Base-by-base conservation (phyloP, 2,797 vertebrate genomes). In the Phrynocephalus vlangalii region DNA sequence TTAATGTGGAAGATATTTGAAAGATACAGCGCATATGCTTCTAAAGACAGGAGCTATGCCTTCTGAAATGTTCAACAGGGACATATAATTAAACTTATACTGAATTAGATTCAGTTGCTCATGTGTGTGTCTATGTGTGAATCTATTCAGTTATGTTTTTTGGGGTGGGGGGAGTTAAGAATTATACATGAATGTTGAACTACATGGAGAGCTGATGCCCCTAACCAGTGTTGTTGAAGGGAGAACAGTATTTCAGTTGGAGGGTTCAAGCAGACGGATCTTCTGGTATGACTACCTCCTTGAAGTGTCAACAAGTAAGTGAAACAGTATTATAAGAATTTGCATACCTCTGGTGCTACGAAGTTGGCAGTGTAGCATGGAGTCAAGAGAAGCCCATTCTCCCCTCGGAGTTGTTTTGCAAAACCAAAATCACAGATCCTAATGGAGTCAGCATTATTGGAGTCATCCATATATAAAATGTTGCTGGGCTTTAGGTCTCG, bases 291-390 rank as follows among this genome's bases (percentile, higher is more conserved):
- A 71, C 52, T 11, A 79, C 83, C 76, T 76, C 84, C 44, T 78
- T n/a, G 8, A 89, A 5, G 8, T n/a, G 90, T 20, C 66, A 85
- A 87, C 92, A 6, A 24, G 82, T 3, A 71, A 0, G 80, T 30
- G 44, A 13, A 84, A 89, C 85, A 80, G 24, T 75, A 70, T 79
- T 79, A 56, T 2, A 52, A 0, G 8, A 9, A 24, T 82, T 88
- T 60, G 91, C 75, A 83, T 96, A 99, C 98, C 98, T 99, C 99
- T 90, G 99, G 99, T 79, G 99, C 99, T 92, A 99, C 99, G 81
- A 99, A 99, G 96, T 99, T 99, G 91, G 98, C 98, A 2, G 99
- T 99, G 96, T 99, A 99, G 95, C 99, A 99, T 0, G 98, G 99
- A 13, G 99, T 99, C 79, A 99, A 97, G 28, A 99, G 98, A 79